Percentiles rank a stretch among this genome's conserved stretches.
Conservation (phyloP, 2,797 vertebrate genomes). For the Octomys mimax region DNA sequence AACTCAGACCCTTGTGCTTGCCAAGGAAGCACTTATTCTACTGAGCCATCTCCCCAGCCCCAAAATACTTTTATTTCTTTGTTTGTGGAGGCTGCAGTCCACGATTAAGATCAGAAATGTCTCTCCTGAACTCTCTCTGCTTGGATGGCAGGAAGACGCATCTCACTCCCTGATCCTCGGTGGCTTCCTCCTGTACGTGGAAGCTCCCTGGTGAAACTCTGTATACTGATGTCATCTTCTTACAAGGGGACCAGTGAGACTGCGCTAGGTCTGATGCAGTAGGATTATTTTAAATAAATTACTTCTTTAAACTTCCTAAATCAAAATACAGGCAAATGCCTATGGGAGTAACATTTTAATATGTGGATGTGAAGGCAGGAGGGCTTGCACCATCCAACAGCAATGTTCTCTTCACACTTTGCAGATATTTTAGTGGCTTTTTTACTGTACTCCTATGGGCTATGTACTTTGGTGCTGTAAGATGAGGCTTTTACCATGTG, state of each 20-base stretch:
- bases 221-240: not conserved
- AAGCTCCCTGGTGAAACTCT: fast-evolving
- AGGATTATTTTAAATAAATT: not conserved
- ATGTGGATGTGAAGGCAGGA: not conserved
- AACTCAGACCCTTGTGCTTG: no score
- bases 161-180: not conserved
- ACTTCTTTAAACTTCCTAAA: not conserved
- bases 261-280: not conserved
- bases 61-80: no score
- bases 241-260: not conserved
- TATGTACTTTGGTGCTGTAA: not conserved
- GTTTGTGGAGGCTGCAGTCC: not conserved
- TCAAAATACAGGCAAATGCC: not conserved
- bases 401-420: not conserved
- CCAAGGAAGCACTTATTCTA: no score
- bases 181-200: not conserved
- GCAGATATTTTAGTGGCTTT: not conserved
- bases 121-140: not conserved
- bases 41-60: no score
- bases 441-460: not conserved
- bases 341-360: not conserved
- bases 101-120: not conserved
- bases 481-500: not conserved
- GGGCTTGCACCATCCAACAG: not conserved
- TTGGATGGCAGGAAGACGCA: no score